These are phyloP conservation scores for Nixonia krombeini DNA, from an alignment of 1,140 invertebrate genomes.

Conservation along the genomic window DNA sequence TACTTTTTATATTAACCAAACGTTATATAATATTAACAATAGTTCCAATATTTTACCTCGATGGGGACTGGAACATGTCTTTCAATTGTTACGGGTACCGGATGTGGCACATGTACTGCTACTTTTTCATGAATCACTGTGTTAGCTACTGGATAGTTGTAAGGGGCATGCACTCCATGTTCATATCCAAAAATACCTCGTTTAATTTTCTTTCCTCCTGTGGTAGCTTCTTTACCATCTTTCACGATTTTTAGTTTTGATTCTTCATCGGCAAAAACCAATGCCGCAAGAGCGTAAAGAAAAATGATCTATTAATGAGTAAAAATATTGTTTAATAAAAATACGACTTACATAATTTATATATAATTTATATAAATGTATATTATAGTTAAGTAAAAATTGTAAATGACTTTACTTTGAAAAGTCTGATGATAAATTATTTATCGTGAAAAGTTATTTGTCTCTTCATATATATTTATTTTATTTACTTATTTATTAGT, in stretches of 20 bases:
- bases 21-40: too few species aligned
- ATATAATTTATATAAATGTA: too few species aligned
- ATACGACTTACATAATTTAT: too few species aligned
- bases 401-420: too few species aligned
- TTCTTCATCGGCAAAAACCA: slow-evolving; percentile 51
- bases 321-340: too few species aligned
- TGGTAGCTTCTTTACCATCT: slow-evolving; percentile 30
- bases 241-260: slow-evolving; percentile 22
- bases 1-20: too few species aligned
- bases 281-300: slow-evolving; percentile 52
- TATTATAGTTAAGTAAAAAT: too few species aligned
- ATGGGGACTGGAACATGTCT: slow-evolving; percentile 60
- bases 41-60: too few species aligned
- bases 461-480: too few species aligned
- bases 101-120: slow-evolving; percentile 61
- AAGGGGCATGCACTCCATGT: slow-evolving; percentile 48
- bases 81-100: slow-evolving; percentile 59
- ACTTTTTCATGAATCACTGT: slow-evolving; percentile 64
- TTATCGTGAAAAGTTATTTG: too few species aligned
- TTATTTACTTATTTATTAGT: too few species aligned
- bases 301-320: slow-evolving; percentile 52
- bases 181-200: slow-evolving; percentile 59
- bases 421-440: too few species aligned
- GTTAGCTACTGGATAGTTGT: slow-evolving; percentile 41
- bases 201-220: slow-evolving; percentile 46